A percentile compares a stretch with the other conserved stretches of the same genome.
Evolutionary conservation across 2,797 vertebrate species (phyloP).

Genomic region (Rhinichthys osculus): DNA sequence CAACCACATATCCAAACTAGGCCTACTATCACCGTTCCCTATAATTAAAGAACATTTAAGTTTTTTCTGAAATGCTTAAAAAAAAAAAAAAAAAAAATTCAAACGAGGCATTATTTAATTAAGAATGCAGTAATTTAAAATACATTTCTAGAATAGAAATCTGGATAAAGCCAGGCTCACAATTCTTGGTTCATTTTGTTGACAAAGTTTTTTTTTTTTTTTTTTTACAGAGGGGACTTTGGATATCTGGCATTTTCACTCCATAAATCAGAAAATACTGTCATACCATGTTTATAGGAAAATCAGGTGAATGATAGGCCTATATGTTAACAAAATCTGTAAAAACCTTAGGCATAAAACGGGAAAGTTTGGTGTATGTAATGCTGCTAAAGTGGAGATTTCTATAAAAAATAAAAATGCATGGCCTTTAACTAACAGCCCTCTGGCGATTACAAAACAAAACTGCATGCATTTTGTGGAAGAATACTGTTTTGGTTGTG

Average conservation of each 20-base stretch:
- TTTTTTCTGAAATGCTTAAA: no score
- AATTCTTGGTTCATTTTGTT: not conserved
- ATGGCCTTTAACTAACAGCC: not conserved
- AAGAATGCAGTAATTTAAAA: no score
- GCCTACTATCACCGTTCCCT: not conserved
- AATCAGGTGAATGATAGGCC: not conserved
- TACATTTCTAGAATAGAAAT: not conserved
- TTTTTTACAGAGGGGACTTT: not conserved
- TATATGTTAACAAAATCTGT: not conserved
- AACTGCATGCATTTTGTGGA: not conserved
- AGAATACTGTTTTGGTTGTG: no score
- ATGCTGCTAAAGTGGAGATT: no score
- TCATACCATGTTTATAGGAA: no score
- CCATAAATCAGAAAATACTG: not conserved
- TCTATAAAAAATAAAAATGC: no score
- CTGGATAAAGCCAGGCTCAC: not conserved
- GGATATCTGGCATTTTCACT: not conserved
- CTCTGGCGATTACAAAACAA: no score
- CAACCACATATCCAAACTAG: not conserved
- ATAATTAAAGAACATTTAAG: not conserved
- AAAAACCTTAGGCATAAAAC: not conserved
- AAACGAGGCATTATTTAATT: no score
- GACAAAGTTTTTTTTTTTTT: no score
- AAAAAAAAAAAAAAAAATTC: no score
- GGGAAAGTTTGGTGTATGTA: not conserved